Evolutionary conservation across 2,797 vertebrate genomes (phyloP), one percentile per base, ranked within the genome.

Genomic region (Petrocephalus sullivani): DNA sequence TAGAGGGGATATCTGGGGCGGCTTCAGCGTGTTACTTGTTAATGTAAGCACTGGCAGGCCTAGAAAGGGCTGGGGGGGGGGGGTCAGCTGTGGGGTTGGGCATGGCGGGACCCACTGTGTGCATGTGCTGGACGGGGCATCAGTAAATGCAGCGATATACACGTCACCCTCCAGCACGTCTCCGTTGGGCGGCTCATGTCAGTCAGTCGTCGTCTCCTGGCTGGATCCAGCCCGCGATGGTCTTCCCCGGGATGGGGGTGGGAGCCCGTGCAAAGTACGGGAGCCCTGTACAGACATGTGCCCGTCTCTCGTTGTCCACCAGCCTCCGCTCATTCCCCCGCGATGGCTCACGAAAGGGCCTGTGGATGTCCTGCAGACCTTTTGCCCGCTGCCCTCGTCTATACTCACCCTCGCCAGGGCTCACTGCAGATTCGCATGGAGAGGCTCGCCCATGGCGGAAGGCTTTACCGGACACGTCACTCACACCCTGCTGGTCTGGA

Each of bases 1-100:
- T 41, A 85, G 90, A 94, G 92, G 91, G 94, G 94, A 95, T 95
- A 95, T 95, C 95, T 94, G 94, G 93, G 96, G 94, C 93, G 93
- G 95, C 94, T 93, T 94, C 95, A 94, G 93, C 93, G 91, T 96
- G 95, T 95, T 95, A 94, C 94, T 88, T 93, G 92, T 91, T 94
- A 93, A 94, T 95, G 92, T 96, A 96, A 96, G 96, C 95, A 96
- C 90, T 95, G 94, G 94, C 94, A 94, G 93, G 90, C 93, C 95
- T 94, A 94, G 93, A 96, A 95, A 95, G 94, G 92, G 83, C 89
- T 91, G 89, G 23, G 23, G 71, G 71, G 71, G 37, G 28, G 10
- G 67, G 3, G 28, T 23, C 16, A 2, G 75, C 33, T 5, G 41
- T 6, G 37, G 75, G 37, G 10, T 67, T 3, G 6, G 61, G 9